These are phyloP conservation scores for Clostera curtula DNA, from an alignment of 2,888 invertebrate genomes.

Conservation along the genomic window DNA sequence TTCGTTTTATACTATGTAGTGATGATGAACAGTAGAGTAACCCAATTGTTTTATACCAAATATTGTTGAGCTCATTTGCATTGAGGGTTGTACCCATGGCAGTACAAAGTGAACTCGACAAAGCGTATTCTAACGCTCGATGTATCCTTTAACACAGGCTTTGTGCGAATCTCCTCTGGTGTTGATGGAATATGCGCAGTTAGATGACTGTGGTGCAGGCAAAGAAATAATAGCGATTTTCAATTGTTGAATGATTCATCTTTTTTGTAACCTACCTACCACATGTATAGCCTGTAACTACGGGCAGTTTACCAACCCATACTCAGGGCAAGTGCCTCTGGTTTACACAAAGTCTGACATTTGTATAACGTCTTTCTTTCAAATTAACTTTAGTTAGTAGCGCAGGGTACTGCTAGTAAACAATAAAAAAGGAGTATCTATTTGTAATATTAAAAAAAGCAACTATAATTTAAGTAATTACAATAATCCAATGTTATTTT, in stretches of 20 bases:
- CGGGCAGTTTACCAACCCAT: too few relatives aligned
- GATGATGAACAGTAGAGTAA: conserved; percentile 20
- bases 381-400: too few relatives aligned
- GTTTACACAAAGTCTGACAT: too few relatives aligned
- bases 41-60: conserved; percentile 17
- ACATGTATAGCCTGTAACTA: too few relatives aligned
- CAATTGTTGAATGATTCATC: too few relatives aligned
- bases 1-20: conserved; percentile 6
- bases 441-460: too few relatives aligned
- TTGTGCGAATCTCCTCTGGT: conserved; percentile 40
- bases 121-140: conserved; percentile 44
- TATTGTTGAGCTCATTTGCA: conserved; percentile 17
- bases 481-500: too few relatives aligned
- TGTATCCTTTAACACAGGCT: conserved; percentile 39
- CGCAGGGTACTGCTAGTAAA: too few relatives aligned
- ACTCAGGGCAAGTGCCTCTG: too few relatives aligned
- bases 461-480: too few relatives aligned
- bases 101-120: conserved; percentile 37
- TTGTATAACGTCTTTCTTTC: too few relatives aligned
- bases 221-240: conserved; percentile 8
- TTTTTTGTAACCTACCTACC: neutral
- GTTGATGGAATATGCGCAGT: conserved; percentile 36
- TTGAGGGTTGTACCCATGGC: conserved; percentile 30
- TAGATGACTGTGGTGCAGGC: conserved; percentile 15
- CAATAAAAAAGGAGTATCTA: too few relatives aligned